Evolutionary conservation across 1,140 invertebrate genomes (phyloP), one percentile per base, ranked within the genome.

Genomic region (Drosophila serrata): DNA sequence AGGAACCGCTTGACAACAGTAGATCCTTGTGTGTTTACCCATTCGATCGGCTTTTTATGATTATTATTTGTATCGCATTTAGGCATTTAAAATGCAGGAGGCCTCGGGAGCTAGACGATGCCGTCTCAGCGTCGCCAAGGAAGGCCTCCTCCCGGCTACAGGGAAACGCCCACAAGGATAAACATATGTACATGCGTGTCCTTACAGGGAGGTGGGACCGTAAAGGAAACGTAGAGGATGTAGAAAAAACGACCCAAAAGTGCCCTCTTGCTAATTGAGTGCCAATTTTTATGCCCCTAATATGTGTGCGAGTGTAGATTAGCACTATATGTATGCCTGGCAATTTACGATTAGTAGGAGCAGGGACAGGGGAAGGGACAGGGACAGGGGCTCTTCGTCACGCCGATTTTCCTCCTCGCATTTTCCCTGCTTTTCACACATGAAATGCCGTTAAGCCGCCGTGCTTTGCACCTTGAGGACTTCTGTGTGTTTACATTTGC

Each of bases 271-370:
- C 85, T 79, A 81, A 88, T 88, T 88, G 85, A 88, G 85, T 90
- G 77, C 85, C 85, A 90, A 88, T 88, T 88, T 90, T 90, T 79
- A 90, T 90, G 78, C 74, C 77, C 73, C 73, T 85, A 84, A 90
- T 81, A 75, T 74, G 68, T 77, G 43, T 53, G 19, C 39, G 57
- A 57, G 74, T 56, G 63, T 31, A 73, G 85, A 90, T 85, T 88
- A 88, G 58, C 60, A 43, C 69, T 74, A 59, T 55, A 37, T 37
- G 62, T 73, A 29, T 65, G 45, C 55, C 60, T 51, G 58, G 64
- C 75, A 77, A 78, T 78, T 78, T 78, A 78, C 75, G 75, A 78
- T 78, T 78, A 78, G 75, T 59, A 27, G 61, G 43, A 51, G 58
- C 37, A 65, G 45, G 35, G 64, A 58, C 64, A 24, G 61, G 33